phyloP scores from a whole-genome alignment of 2,888 invertebrate genomes.

The Pollenia amentaria region DNA sequence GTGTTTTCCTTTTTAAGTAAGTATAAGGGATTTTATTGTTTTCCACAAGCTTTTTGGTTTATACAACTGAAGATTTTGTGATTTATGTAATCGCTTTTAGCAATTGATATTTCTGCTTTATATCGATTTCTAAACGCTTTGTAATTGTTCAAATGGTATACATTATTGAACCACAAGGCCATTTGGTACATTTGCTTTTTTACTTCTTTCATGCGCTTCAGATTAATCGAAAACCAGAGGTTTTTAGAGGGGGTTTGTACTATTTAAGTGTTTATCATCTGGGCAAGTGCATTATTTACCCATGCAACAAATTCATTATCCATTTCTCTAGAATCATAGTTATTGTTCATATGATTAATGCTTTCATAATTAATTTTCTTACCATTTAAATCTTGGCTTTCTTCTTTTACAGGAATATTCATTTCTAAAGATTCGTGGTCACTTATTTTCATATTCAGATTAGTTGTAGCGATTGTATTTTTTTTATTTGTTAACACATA shows the following conservation, averaged over 20 bases:
- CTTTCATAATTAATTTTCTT: background rate
- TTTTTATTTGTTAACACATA: background rate
- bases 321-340: too few species aligned
- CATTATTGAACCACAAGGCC: background rate
- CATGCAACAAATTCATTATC: too few species aligned
- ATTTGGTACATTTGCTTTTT: slow-evolving; percentile 2
- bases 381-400: background rate
- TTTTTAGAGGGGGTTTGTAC: background rate
- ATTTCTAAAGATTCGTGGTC: background rate
- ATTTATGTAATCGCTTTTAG: background rate
- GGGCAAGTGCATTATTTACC: background rate
- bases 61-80: too few species aligned
- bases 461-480: background rate
- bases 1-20: too few species aligned
- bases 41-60: background rate
- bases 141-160: background rate
- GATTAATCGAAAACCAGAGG: background rate
- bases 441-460: background rate
- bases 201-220: slow-evolving; percentile 1
- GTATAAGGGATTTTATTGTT: background rate
- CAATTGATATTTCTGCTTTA: background rate
- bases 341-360: background rate
- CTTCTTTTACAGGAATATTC: background rate
- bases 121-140: background rate
- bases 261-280: background rate